Base-by-base conservation (phyloP, 2,888 invertebrate genomes). In the Lapara coniferarum region DNA sequence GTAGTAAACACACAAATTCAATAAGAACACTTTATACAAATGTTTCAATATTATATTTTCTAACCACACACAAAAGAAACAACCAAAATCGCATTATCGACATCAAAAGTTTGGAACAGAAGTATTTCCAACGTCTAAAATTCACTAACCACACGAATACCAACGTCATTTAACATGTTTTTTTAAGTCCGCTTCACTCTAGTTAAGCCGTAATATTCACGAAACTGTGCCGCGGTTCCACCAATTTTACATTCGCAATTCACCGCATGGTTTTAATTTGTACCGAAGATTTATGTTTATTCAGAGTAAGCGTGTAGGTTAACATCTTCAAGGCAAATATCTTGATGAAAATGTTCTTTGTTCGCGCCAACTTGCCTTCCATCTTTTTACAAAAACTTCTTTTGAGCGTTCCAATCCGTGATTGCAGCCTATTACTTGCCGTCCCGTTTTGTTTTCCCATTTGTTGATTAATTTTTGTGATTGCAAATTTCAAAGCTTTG, bases 291-390 rank as follows among this genome's bases (percentile, higher is more conserved):
- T 51, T 51, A 13, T 10, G 13, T 10, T 51, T 51, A 51, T 51
- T 51, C 10, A 51, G 51, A 14, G 13, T 12, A 8, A 16, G 49
- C 13, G 13, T 19, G 13, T 13, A 52, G 66, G 69, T 63, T 58
- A 69, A 49, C 68, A 71, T 66, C 74, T 69, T 69, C 67, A 71
- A 63, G 37, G 13, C 46, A 44, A 44, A 59, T 63, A 46, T 56
- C 56, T 56, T 56, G 13, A 63, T 63, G 19, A 63, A 49, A 63
- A 49, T 13, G 56, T 56, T 63, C 49, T 63, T 19, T 49, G 49
- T 63, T 63, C 49, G 63, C 13, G 0, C 46, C 55, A 46, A 46
- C 46, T 19, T 19, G 63, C 5, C 63, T 63, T 46, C 59, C 59
- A 46, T 59, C 59, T 46, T 46, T 37, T 59, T 46, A 10, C 19